Evolutionary conservation across 2,797 vertebrate species (phyloP).

Genomic region (Myiothlypis chrysogaster): DNA sequence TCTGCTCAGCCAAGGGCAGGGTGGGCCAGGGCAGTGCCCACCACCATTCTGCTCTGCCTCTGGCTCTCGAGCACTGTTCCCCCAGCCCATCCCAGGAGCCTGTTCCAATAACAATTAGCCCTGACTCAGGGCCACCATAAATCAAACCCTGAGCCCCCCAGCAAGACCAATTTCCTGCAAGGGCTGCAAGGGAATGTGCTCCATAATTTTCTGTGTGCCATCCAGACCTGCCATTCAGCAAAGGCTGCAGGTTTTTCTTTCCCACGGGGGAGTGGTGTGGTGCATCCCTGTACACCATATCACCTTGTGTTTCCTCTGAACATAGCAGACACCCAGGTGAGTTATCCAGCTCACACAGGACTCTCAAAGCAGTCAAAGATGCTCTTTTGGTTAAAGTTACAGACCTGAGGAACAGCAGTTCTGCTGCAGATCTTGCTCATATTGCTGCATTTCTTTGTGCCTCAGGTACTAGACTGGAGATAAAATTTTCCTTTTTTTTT

Average conservation of each 20-base stretch:
- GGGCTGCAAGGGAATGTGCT: background rate
- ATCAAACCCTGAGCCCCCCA: conserved; percentile 19
- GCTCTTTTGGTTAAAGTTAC: background rate
- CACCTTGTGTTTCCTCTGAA: background rate
- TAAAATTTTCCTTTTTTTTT: background rate
- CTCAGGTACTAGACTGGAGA: background rate
- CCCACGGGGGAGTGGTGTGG: background rate
- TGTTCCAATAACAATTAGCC: background rate
- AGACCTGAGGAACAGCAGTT: background rate
- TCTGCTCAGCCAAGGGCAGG: background rate
- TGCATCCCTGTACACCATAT: background rate
- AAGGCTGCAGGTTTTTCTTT: background rate
- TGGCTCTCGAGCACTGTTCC: background rate
- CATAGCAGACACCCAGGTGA: background rate
- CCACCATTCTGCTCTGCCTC: background rate
- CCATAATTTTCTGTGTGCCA: background rate
- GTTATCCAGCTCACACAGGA: background rate
- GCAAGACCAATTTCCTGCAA: conserved; percentile 55
- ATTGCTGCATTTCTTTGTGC: background rate
- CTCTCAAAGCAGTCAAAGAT: background rate
- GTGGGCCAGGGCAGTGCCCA: background rate
- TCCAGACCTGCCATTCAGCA: background rate
- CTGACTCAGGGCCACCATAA: background rate
- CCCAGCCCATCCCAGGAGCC: background rate
- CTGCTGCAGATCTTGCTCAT: background rate